phyloP scores from a whole-genome alignment of 2,113 vertebrate species.

The Calonectris borealis region DNA sequence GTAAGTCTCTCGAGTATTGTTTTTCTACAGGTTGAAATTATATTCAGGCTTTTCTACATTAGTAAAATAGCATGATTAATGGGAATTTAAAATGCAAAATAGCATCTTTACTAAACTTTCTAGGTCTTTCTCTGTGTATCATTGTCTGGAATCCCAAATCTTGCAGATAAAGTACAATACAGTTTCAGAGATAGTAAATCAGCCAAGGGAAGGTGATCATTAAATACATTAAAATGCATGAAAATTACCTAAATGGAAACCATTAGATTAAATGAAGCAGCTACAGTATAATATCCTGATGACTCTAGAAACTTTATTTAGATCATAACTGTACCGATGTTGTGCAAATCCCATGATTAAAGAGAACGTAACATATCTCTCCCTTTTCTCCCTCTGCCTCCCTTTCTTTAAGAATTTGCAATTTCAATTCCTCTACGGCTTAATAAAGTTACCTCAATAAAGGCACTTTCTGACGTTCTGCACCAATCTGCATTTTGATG shows the following conservation, averaged over 20 bases:
- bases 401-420: constrained; percentile 43
- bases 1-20: neutral
- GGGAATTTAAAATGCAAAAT: constrained; percentile 21
- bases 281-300: constrained; percentile 67
- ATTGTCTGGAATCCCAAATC: constrained; percentile 16
- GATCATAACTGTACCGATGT: constrained; percentile 67
- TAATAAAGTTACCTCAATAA: constrained; percentile 76
- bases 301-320: constrained; percentile 70
- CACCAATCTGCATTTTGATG: constrained; percentile 74
- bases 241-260: constrained; percentile 76
- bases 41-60: neutral
- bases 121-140: neutral
- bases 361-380: constrained; percentile 45
- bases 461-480: constrained; percentile 42
- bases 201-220: constrained; percentile 74
- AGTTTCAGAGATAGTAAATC: constrained; percentile 65
- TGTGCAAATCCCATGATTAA: constrained; percentile 74
- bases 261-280: constrained; percentile 78
- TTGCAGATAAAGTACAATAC: constrained; percentile 44
- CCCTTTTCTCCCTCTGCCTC: neutral
- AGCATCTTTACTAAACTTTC: constrained; percentile 31
- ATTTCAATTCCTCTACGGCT: constrained; percentile 65
- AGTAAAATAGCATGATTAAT: constrained; percentile 41
- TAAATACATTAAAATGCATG: constrained; percentile 79
- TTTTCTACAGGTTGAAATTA: constrained; percentile 10